Evolutionary conservation across 2,888 invertebrate species (phyloP), one percentile per base, ranked within the genome.

Genomic region (Caenorhabditis zanzibari): DNA sequence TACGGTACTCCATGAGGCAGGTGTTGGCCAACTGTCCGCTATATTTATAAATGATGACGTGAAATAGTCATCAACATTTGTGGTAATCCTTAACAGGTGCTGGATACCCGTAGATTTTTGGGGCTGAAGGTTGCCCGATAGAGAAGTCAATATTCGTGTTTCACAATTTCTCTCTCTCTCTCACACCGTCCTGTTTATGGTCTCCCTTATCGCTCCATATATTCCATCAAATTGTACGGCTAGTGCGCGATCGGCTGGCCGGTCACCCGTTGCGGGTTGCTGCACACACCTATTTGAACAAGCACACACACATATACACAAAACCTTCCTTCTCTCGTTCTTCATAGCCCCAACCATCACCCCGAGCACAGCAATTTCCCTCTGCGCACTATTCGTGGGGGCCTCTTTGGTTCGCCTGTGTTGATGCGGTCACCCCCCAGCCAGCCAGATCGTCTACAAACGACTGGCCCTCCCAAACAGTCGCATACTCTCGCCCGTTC

Each of bases 271-370:
- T 80, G 80, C 80, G 80, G 73, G 72, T 80, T 80, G 80, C 80
- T 75, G 74, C 81, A 74, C 77, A 77, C 77, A 82, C 82, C 82
- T 82, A 82, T 82, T 82, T 82, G 77, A 82, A 82, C 82, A 82
- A 82, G 82, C 82, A 82, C 82, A 77, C 82, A 74, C 68, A 74
- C 68, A 75, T 47, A 73, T 49, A 77, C 69, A 71, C 63, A 73
- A 73, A 72, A 72, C 68, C 73, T 80, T 54, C 68, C 58, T 38
- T 35, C 19, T 22, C 38, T 32, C 63, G n/a, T 74, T 64, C 41
- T 54, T 19, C 64, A 54, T 74, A 52, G 54, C 75, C 72, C 19
- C n/a, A n/a, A n/a, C n/a, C n/a, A n/a, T n/a, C n/a, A n/a, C n/a
- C 47, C 47, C 19, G 82, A 76, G 82, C 81, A 81, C 47, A 63